Conservation (phyloP, 2,113 vertebrate species). For the Mus spicilegus region DNA sequence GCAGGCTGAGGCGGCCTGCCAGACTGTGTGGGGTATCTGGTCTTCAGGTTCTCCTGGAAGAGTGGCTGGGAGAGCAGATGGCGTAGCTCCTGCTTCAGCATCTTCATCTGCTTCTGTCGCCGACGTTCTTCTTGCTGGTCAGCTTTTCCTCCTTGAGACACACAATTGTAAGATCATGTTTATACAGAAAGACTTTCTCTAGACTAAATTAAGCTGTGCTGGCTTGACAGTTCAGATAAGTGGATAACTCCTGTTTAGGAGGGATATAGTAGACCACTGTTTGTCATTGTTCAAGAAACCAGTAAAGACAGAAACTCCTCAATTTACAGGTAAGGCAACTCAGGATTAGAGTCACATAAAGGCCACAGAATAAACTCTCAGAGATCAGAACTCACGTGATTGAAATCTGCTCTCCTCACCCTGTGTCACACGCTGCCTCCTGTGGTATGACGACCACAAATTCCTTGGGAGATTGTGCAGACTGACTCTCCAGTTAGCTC, state of each 20-base stretch:
- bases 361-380: neutral
- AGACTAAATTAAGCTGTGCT: neutral
- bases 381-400: neutral
- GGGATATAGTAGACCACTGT: neutral
- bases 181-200: neutral
- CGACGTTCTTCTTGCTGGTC: constrained; percentile 89
- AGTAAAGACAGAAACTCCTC: neutral
- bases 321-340: neutral
- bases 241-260: neutral
- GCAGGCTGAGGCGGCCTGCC: constrained; percentile 88
- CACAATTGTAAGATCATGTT: neutral
- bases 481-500: neutral
- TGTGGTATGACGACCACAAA: neutral
- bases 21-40: constrained; percentile 96
- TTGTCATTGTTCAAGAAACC: neutral
- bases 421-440: neutral
- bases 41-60: constrained; percentile 91
- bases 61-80: constrained; percentile 91
- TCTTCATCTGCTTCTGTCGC: constrained; percentile 92
- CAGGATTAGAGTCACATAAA: neutral
- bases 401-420: neutral
- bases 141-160: constrained; percentile 77
- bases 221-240: neutral
- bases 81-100: constrained; percentile 95
- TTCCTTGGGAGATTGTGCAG: neutral